Conservation (phyloP, 2,113 vertebrate species). For the Orthochromis malagaraziensis region DNA sequence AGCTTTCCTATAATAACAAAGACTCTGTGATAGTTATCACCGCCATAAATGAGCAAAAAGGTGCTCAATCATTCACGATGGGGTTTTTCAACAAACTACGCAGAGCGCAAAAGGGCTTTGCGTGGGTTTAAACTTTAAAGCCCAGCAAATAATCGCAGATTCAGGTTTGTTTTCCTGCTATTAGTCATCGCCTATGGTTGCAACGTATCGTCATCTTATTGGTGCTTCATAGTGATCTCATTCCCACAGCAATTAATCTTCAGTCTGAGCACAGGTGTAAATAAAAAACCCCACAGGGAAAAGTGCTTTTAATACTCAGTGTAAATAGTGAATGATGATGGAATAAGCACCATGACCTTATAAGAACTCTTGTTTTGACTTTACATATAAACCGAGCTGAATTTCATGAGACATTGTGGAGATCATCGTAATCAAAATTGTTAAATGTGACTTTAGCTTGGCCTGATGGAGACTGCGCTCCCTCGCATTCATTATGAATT, state of each 20-base stretch:
- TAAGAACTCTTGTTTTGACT: background rate
- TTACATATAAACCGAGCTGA: background rate
- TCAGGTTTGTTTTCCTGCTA: background rate
- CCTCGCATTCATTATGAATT: background rate
- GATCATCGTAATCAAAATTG: rapidly evolving
- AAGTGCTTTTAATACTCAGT: background rate
- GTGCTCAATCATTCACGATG: background rate
- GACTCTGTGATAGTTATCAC: background rate
- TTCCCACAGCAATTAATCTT: background rate
- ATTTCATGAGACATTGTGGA: background rate
- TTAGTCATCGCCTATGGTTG: background rate
- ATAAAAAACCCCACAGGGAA: rapidly evolving
- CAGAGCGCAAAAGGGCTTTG: background rate
- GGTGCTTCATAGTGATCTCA: background rate
- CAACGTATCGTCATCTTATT: background rate
- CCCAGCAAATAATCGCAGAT: background rate
- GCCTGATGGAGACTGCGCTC: background rate
- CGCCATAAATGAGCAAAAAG: background rate
- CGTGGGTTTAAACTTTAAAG: background rate
- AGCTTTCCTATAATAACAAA: background rate
- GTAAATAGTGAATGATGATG: background rate
- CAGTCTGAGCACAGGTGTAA: background rate
- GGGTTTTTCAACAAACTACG: background rate
- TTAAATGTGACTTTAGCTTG: background rate
- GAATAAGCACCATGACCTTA: background rate